Evolutionary conservation across 2,113 vertebrate species (phyloP).

Genomic region (Herpailurus yagouaroundi): DNA sequence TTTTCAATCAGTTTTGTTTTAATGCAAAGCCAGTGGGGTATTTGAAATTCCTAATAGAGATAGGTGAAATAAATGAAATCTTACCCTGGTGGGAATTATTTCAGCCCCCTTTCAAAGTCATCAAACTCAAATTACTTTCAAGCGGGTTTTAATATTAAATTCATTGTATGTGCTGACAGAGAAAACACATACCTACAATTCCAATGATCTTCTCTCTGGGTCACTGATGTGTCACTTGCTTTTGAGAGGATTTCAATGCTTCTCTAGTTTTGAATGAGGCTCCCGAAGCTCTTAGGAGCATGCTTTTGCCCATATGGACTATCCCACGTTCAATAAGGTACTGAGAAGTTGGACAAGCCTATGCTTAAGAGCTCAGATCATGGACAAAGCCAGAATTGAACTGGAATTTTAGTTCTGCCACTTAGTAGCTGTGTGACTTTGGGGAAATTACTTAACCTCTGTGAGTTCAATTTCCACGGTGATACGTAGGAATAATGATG

Average conservation of each 20-base stretch:
- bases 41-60: neutral
- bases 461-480: neutral
- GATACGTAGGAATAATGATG: neutral
- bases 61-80: neutral
- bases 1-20: neutral
- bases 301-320: neutral
- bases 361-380: neutral
- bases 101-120: conserved; percentile 9
- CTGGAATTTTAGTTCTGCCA: neutral
- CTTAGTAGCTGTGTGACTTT: neutral
- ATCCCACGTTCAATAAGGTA: neutral
- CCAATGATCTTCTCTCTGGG: neutral
- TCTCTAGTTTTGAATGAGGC: neutral
- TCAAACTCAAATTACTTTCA: neutral
- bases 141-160: neutral
- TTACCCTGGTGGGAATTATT: neutral
- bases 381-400: neutral
- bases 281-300: neutral
- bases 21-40: neutral
- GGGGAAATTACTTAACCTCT: neutral
- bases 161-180: neutral
- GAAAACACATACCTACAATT: neutral
- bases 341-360: neutral
- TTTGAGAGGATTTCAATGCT: neutral
- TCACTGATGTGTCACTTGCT: neutral